phyloP scores from a whole-genome alignment of 1,140 invertebrate species.

The Euglossa dilemma region DNA sequence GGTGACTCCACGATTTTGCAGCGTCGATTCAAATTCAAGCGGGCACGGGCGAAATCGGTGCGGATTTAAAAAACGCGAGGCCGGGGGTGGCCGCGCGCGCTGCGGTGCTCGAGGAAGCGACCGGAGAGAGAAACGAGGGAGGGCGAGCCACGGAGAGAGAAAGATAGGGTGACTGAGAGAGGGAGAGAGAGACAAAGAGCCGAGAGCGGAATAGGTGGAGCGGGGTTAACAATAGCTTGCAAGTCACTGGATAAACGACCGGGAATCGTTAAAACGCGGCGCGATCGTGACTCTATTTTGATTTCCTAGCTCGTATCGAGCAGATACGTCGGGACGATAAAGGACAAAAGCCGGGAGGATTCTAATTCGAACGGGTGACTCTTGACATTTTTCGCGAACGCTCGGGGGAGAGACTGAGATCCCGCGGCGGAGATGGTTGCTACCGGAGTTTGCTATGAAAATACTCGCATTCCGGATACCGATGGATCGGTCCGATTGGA shows the following conservation, averaged over 20 bases:
- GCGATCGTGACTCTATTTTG: constrained; percentile 75
- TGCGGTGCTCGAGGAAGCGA: constrained; percentile 25
- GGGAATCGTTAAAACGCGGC: constrained; percentile 80
- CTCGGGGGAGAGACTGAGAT: background rate
- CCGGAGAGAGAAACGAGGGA: constrained; percentile 59
- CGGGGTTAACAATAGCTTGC: constrained; percentile 79
- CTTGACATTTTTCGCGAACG: constrained; percentile 42
- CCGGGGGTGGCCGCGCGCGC: background rate
- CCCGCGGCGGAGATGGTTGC: background rate
- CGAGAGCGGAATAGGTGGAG: constrained; percentile 49
- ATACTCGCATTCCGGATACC: background rate
- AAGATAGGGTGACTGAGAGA: background rate
- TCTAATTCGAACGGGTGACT: constrained; percentile 64
- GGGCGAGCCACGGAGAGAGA: background rate
- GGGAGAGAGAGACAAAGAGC: constrained; percentile 28
- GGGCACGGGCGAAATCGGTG: constrained; percentile 67
- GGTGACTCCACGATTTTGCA: constrained; percentile 80
- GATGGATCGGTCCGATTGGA: constrained; percentile 8
- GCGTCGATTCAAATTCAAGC: constrained; percentile 79
- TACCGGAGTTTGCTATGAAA: constrained; percentile 6
- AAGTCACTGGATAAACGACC: constrained; percentile 83
- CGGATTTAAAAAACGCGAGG: constrained; percentile 67
- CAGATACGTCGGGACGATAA: constrained; percentile 51
- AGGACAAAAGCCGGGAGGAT: constrained; percentile 54
- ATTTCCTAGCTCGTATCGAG: constrained; percentile 69